These are phyloP conservation scores for Cyprinella venusta DNA, from an alignment of 2,797 vertebrate genomes.

Conservation along the genomic window DNA sequence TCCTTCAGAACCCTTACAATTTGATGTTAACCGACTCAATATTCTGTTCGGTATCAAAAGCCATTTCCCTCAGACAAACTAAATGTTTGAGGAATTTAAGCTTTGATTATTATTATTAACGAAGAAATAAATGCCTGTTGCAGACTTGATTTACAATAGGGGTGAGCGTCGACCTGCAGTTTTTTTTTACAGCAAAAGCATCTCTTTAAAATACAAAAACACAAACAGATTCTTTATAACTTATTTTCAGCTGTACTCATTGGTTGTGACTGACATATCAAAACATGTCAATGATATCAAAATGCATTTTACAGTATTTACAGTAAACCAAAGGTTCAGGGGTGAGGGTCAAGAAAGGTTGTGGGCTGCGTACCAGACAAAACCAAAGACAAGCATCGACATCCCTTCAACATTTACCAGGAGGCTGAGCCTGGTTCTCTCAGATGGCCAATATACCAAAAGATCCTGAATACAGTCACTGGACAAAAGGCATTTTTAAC, in stretches of 20 bases:
- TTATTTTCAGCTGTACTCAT: slow-evolving; percentile 80
- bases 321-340: slow-evolving; percentile 63
- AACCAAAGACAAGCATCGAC: not conserved
- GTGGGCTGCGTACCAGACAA: slow-evolving; percentile 44
- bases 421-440: slow-evolving; percentile 13
- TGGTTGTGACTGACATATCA: slow-evolving; percentile 81
- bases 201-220: slow-evolving; percentile 62
- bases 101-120: not conserved
- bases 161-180: slow-evolving; percentile 29
- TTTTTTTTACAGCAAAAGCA: slow-evolving; percentile 56
- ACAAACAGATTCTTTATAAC: slow-evolving; percentile 65
- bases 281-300: slow-evolving; percentile 90
- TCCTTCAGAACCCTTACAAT: slow-evolving; percentile 67
- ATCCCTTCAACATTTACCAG: slow-evolving; percentile 13
- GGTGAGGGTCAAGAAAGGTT: slow-evolving; percentile 34
- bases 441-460: not conserved
- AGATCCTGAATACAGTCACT: not conserved
- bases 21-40: not conserved
- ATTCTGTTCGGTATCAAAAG: slow-evolving; percentile 24
- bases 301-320: slow-evolving; percentile 90
- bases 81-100: slow-evolving; percentile 21
- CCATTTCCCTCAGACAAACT: slow-evolving; percentile 21
- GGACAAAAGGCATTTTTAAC: slow-evolving; percentile 12
- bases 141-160: slow-evolving; percentile 30
- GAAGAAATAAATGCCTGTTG: slow-evolving; percentile 33